These are phyloP conservation scores for Toxotes jaculatrix DNA, from an alignment of 2,113 vertebrate genomes.

Conservation along the genomic window DNA sequence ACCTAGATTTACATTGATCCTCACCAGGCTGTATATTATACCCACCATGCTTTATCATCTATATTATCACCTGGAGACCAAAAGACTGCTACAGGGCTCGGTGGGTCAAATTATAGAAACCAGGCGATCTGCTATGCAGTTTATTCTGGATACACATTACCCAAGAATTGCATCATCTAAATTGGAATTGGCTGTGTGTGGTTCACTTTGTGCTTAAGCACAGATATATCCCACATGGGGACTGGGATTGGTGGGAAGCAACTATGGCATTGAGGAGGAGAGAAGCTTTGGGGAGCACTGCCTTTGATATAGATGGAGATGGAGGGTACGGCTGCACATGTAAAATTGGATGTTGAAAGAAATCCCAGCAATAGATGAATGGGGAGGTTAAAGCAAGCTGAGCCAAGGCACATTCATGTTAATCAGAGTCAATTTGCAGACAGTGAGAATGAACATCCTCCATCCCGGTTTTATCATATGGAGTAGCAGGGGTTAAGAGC, in stretches of 20 bases:
- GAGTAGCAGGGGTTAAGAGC: slow-evolving; percentile 44
- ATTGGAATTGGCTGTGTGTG: slow-evolving; percentile 69
- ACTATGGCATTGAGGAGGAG: slow-evolving; percentile 56
- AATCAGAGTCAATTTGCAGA: slow-evolving; percentile 53
- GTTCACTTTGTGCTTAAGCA: slow-evolving; percentile 60
- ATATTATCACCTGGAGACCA: slow-evolving; percentile 33
- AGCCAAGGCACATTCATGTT: slow-evolving; percentile 40
- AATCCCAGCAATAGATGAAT: slow-evolving; percentile 63
- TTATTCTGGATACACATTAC: slow-evolving; percentile 60
- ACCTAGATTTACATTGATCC: slow-evolving; percentile 35
- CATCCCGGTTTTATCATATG: slow-evolving; percentile 1
- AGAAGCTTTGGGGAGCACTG: slow-evolving; percentile 44
- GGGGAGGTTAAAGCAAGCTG: slow-evolving; percentile 49
- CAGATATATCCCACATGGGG: slow-evolving; percentile 53
- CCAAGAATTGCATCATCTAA: slow-evolving; percentile 74
- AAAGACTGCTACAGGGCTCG: slow-evolving; percentile 26
- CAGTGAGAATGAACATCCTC: slow-evolving; percentile 41
- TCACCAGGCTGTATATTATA: slow-evolving; percentile 26
- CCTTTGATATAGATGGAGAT: slow-evolving; percentile 77
- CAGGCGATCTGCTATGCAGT: slow-evolving; percentile 39
- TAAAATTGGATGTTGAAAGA: slow-evolving; percentile 79
- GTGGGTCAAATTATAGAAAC: slow-evolving; percentile 60
- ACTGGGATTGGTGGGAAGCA: slow-evolving; percentile 59
- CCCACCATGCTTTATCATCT: slow-evolving; percentile 32
- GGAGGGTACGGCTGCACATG: slow-evolving; percentile 61